Base-by-base conservation (phyloP, 1,140 invertebrate species). In the Drosophila persimilis region DNA sequence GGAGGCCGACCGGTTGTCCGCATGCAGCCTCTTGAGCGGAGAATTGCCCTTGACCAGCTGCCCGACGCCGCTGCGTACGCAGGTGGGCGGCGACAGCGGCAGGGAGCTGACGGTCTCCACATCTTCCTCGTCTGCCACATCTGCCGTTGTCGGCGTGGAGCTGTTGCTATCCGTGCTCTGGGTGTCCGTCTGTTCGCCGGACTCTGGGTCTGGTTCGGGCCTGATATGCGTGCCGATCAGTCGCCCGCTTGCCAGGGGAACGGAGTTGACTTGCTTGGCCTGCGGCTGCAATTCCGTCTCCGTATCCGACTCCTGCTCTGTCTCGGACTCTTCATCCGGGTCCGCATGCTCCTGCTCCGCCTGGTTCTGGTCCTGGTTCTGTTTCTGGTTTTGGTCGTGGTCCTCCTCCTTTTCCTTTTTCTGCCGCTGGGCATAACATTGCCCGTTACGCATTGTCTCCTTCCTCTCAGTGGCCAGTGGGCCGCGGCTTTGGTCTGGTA, bases 41-140 rank as follows among this genome's bases (percentile, higher is more conserved):
- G 57, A 44, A 20, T 64, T 62, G 1, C 75, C 73, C 45, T 81
- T 88, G 11, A 62, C 47, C 7, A 80, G 63, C n/a, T 77, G 76
- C 11, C 48, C 60, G 45, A 8, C 8, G 8, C 8, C 31, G 8
- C 8, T 31, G 3, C 69, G 52, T 11, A 43, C 58, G 9, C 53
- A 75, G 63, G 43, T 35, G 15, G 77, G 69, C 1, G 81, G 81
- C 17, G 80, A 84, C 3, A 83, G 58, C 2, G 81, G 69, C 51
- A 86, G 41, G 9, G 81, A 86, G 46, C 45, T 88, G 17, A 89
- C 67, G 17, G 83, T 89, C 48, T 63, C 71, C 48, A 89, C 77
- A 72, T 90, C 89, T 7, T 80, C 89, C 39, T 90, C 89, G 66
- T 90, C 89, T 6, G 89, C 89, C 43, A 90, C 89, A 66, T 90